These are phyloP conservation scores for Ficedula albicollis DNA, from an alignment of 2,797 vertebrate species.

Conservation along the genomic window DNA sequence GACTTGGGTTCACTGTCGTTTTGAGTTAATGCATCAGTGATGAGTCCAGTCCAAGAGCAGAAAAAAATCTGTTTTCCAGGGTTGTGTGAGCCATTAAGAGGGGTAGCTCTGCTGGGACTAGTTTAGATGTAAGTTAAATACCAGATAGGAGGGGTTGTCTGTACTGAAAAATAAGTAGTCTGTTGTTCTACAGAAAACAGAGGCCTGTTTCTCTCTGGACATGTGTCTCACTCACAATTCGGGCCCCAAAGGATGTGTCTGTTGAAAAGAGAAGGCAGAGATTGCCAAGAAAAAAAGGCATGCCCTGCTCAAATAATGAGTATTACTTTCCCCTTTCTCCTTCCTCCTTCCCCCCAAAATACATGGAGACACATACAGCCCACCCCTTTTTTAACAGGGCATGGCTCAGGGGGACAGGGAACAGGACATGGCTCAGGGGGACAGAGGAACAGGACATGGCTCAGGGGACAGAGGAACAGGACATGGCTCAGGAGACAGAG, in stretches of 20 bases:
- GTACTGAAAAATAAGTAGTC: slow-evolving; percentile 60
- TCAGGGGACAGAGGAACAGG: no score
- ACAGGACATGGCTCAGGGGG: no score
- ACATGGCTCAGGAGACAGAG: no score
- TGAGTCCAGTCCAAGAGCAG: slow-evolving; percentile 31
- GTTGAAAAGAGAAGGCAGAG: slow-evolving; percentile 64
- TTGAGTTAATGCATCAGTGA: slow-evolving; percentile 51
- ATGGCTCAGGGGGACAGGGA: no score
- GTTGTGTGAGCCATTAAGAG: slow-evolving; percentile 61
- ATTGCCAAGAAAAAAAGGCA: slow-evolving; percentile 69
- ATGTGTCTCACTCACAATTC: slow-evolving; percentile 64
- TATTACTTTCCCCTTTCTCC: slow-evolving; percentile 16
- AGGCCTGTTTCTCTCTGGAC: slow-evolving; percentile 63
- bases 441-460: no score
- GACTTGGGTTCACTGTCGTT: slow-evolving; percentile 31
- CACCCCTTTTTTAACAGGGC: neutral
- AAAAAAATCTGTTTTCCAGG: slow-evolving; percentile 41
- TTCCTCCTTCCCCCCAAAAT: neutral
- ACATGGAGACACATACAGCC: neutral
- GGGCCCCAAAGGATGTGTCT: slow-evolving; percentile 59
- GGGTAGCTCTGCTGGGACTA: slow-evolving; percentile 65
- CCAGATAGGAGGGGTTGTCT: slow-evolving; percentile 62
- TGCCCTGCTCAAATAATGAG: slow-evolving; percentile 64
- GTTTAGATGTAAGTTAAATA: slow-evolving; percentile 67
- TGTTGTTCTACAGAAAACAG: slow-evolving; percentile 75